phyloP scores from a whole-genome alignment of 2,888 invertebrate genomes.

The Diachrysia chrysitis region DNA sequence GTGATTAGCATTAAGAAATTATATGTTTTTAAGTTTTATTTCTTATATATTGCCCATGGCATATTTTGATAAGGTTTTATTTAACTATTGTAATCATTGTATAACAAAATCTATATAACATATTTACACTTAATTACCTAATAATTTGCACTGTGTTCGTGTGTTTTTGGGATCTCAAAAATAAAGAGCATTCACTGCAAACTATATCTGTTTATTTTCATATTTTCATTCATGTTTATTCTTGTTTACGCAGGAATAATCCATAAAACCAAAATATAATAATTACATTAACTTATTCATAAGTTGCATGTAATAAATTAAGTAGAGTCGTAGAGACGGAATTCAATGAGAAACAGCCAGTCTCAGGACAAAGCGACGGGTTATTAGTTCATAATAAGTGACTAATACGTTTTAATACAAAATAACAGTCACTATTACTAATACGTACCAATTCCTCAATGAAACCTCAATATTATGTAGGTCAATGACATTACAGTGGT shows the following conservation, averaged over 20 bases:
- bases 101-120: conserved; percentile 55
- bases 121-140: conserved; percentile 58
- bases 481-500: background rate
- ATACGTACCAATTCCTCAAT: background rate
- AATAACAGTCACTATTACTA: background rate
- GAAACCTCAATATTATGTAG: background rate
- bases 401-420: background rate
- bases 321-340: background rate
- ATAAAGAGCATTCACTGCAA: conserved; percentile 84
- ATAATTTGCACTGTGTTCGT: conserved; percentile 83
- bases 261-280: no score
- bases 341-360: background rate
- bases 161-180: conserved; percentile 90
- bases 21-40: conserved; percentile 50
- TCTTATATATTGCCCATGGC: conserved; percentile 60
- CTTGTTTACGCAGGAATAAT: no score
- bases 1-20: conserved; percentile 64
- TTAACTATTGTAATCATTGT: conserved; percentile 60
- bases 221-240: background rate
- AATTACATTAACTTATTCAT: no score
- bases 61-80: conserved; percentile 57
- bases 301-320: background rate
- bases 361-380: background rate
- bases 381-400: background rate
- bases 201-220: conserved; percentile 48